Percentiles rank a stretch among this genome's conserved stretches.
Conservation (phyloP, 2,113 vertebrate species). For the Echinops telfairi region DNA sequence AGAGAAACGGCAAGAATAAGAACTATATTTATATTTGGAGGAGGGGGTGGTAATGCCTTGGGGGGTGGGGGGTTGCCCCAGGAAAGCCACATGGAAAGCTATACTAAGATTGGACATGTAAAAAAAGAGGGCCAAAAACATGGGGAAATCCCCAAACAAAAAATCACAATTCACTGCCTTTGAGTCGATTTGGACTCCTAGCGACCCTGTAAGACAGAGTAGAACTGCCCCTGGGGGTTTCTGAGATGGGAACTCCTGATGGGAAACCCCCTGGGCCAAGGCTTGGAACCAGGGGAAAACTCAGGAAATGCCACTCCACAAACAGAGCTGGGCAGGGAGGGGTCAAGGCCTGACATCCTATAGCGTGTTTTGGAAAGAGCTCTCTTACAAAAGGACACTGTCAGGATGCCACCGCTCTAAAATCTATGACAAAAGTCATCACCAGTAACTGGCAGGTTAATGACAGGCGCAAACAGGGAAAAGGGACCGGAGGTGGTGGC, state of each 20-base stretch:
- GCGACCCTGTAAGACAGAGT: too few relatives aligned
- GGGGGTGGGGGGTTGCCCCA: not conserved
- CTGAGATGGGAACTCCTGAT: not conserved
- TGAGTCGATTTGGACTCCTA: too few relatives aligned
- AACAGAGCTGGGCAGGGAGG: not conserved
- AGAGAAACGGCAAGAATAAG: not conserved
- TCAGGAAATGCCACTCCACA: not conserved
- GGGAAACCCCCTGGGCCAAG: not conserved
- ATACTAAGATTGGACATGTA: not conserved
- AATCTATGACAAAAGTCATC: not conserved
- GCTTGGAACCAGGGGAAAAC: not conserved
- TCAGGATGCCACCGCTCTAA: not conserved
- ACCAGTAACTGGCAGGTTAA: not conserved
- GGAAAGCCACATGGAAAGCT: not conserved
- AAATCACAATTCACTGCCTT: too few relatives aligned
- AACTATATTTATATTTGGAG: too few relatives aligned
- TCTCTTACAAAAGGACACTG: slow-evolving; percentile 15
- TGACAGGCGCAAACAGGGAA: not conserved
- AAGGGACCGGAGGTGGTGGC: not conserved
- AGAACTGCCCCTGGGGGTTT: too few relatives aligned
- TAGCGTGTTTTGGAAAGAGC: not conserved
- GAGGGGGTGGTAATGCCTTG: not conserved
- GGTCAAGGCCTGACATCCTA: not conserved
- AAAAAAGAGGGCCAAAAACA: too few relatives aligned
- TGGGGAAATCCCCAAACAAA: too few relatives aligned